Base-by-base conservation (phyloP, 2,797 vertebrate species). In the Gadopsis bispinosus region DNA sequence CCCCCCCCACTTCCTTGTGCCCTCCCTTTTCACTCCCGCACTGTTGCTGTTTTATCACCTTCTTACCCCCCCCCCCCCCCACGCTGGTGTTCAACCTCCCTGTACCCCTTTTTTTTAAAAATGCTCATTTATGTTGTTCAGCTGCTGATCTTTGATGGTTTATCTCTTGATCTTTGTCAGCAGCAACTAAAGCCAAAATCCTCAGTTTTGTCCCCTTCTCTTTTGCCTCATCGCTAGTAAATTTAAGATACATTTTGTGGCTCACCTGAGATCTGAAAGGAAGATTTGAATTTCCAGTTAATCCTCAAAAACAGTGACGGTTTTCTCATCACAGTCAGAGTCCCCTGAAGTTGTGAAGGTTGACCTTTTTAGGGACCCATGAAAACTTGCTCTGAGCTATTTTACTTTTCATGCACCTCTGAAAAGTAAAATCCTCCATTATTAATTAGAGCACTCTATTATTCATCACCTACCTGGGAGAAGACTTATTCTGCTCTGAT, bases 391-490 rank as follows among this genome's bases (percentile, higher is more conserved):
- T 73, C 1, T 0, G 54, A 72, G 67, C 39, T 7, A 19, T 66
- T 79, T 82, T 6, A 69, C 29, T 61, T 72, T 60, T 45, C 12
- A 19, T 55, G 39, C 31, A 48, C 29, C 10, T 67, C 62, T 48
- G 39, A 31, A 16, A 50, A 77, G 31, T 66, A 22, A 66, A 77
- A 69, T 2, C 2, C 5, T 63, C 14, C 12, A 39, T 55, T 39
- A 73, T 69, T 54, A 26, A 37, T 73, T 68, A 17, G 3, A 45
- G 64, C 12, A 7, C 22, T 72, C 17, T 64, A 29, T 75, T 75
- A 68, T 78, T 53, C 56, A 64, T 69, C 8, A 43, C 56, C n/a
- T 47, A 56, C 47, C 35, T 48, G 22, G 5, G 35, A 58, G 43
- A 22, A n/a, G 39, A 51, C 11, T 56, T 11, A 63, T 61, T 79